phyloP scores from a whole-genome alignment of 2,113 vertebrate species.

The Oophaga pumilio region DNA sequence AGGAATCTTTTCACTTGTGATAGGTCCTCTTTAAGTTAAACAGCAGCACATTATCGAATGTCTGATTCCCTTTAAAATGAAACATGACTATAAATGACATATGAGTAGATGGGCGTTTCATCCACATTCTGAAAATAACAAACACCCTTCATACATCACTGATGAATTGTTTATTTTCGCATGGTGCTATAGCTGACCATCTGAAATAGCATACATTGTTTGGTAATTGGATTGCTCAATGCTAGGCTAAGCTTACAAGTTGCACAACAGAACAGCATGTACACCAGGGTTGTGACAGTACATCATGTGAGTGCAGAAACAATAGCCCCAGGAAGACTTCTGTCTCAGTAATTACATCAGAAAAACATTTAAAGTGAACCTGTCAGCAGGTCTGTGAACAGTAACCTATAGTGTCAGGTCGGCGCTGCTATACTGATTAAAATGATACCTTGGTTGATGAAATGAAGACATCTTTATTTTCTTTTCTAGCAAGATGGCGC shows the following conservation, averaged over 20 bases:
- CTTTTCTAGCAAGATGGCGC: no score
- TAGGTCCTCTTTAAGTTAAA: no score
- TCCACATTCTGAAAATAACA: neutral
- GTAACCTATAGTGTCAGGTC: no score
- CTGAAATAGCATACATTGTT: neutral
- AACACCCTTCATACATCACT: neutral
- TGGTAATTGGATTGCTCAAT: neutral
- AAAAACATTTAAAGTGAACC: no score
- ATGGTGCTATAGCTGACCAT: neutral
- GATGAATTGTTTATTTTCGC: neutral
- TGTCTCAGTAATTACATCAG: neutral
- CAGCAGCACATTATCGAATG: no score
- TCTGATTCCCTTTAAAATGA: no score
- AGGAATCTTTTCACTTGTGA: no score
- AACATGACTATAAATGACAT: neutral
- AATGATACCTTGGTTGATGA: no score
- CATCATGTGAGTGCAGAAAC: neutral
- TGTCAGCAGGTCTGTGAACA: no score
- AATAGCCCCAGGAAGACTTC: neutral
- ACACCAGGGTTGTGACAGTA: neutral
- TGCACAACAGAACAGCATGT: conserved; percentile 12
- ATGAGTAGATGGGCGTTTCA: neutral
- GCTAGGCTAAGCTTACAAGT: neutral
- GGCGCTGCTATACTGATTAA: no score
- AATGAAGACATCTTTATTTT: no score